phyloP scores from a whole-genome alignment of 2,113 vertebrate species.

The Trematomus loennbergii region DNA sequence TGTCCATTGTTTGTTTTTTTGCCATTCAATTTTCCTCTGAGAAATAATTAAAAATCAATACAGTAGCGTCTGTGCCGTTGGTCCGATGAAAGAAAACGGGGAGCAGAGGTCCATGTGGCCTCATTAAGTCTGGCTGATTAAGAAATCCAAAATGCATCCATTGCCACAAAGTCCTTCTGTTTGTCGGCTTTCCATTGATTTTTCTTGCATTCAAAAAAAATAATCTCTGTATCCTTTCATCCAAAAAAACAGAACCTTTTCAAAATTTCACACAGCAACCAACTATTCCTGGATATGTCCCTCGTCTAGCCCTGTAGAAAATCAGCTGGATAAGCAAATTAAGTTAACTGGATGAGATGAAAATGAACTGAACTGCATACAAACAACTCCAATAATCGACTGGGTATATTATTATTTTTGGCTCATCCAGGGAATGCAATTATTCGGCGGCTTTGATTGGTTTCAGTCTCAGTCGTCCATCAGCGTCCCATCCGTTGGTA shows the following conservation, averaged over 20 bases:
- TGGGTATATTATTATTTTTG: slow-evolving; percentile 77
- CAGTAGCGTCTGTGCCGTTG: slow-evolving; percentile 77
- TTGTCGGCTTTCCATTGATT: slow-evolving; percentile 29
- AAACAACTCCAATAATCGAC: slow-evolving; percentile 79
- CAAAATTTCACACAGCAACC: slow-evolving; percentile 49
- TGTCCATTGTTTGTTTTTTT: slow-evolving; percentile 54
- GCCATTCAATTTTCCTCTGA: slow-evolving; percentile 72
- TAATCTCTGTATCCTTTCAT: slow-evolving; percentile 15
- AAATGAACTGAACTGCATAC: slow-evolving; percentile 77
- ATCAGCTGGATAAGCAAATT: slow-evolving; percentile 66
- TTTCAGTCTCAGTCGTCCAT: slow-evolving; percentile 70
- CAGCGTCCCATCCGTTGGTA: slow-evolving; percentile 72
- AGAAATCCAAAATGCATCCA: slow-evolving; percentile 75
- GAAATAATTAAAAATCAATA: slow-evolving; percentile 81
- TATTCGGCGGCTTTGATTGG: slow-evolving; percentile 70
- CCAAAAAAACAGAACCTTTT: slow-evolving; percentile 26
- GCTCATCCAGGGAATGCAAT: slow-evolving; percentile 79
- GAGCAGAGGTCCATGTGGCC: slow-evolving; percentile 62
- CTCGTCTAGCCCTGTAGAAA: slow-evolving; percentile 58
- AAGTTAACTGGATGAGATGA: slow-evolving; percentile 70
- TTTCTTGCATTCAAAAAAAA: slow-evolving; percentile 13
- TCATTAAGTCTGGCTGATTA: slow-evolving; percentile 69
- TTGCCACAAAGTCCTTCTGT: slow-evolving; percentile 58
- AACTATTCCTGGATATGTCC: slow-evolving; percentile 50
- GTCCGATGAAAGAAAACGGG: slow-evolving; percentile 79